These are phyloP conservation scores for Gobiocypris rarus DNA, from an alignment of 2,113 vertebrate species.

Conservation along the genomic window DNA sequence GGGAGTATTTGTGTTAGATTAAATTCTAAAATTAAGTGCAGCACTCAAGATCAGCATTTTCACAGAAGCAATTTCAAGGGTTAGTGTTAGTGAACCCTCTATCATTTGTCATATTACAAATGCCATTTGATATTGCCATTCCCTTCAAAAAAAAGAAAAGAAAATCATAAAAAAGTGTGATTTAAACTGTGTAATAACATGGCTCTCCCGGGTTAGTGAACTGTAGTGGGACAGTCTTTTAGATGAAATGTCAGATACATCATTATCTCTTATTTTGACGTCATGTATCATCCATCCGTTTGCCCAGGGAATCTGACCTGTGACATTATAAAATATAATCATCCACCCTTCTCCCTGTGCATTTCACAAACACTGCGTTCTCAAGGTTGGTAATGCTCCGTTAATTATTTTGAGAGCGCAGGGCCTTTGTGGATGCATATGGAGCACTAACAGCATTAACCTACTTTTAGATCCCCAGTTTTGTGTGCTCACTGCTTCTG, in stretches of 20 bases:
- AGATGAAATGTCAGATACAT: constrained; percentile 40
- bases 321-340: constrained; percentile 22
- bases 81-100: neutral
- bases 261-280: constrained; percentile 33
- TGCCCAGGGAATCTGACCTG: constrained; percentile 18
- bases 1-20: neutral
- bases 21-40: neutral
- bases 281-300: constrained; percentile 18
- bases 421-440: constrained; percentile 14
- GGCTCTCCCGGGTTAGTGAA: neutral
- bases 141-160: neutral
- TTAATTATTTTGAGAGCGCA: constrained; percentile 23
- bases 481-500: neutral
- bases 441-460: constrained; percentile 22
- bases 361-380: neutral
- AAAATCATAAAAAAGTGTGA: neutral
- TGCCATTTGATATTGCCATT: neutral
- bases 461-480: constrained; percentile 29
- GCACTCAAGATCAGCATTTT: neutral
- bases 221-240: neutral
- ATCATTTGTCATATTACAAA: neutral
- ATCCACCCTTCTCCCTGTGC: neutral
- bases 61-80: neutral
- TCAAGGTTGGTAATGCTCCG: constrained; percentile 29
- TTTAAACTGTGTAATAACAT: constrained; percentile 2